Evolutionary conservation across 1,140 invertebrate genomes (phyloP), one percentile per base, ranked within the genome.

Genomic region (Penaeus indicus): DNA sequence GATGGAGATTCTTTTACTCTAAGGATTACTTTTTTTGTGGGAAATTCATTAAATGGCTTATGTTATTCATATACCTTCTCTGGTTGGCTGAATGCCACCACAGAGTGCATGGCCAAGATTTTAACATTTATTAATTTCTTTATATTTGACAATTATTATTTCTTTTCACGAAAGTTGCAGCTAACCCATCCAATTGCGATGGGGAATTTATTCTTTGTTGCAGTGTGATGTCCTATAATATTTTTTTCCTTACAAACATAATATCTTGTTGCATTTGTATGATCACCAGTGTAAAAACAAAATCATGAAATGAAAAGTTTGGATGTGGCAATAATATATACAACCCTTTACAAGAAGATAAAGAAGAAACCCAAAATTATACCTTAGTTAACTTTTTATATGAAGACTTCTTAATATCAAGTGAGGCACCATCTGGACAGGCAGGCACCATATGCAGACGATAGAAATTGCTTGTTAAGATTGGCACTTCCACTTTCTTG

Each of bases 321-420:
- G 3, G 67, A 25, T 27, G 22, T n/a, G 22, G 78, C 8, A 22
- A 27, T 4, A n/a, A 22, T 27, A 22, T 22, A 80, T 32, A 42
- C 3, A 69, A 69, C 10, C n/a, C n/a, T 25, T 22, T 19, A 86
- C 19, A 82, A 93, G 93, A 67, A 91, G 67, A 69, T 69, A 69
- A 27, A 25, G 67, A 27, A 38, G 18, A 75, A 38, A 75, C 8
- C 25, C 25, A 38, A n/a, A 19, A 63, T 62, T 67, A 67, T 79
- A 91, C 90, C 90, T 91, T 96, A 16, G 96, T 96, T 82, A 99
- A 93, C 93, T 98, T 98, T 93, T 98, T 98, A 92, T 95, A 97
- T 27, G 94, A 95, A 21, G 97, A 96, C 92, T 97, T 98, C 92
- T 98, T 99, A 2, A 98, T 94, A 92, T 98, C 97, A 64, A 98